Base-by-base conservation (phyloP, 2,797 vertebrate species). In the Phaenicophaeus curvirostris region DNA sequence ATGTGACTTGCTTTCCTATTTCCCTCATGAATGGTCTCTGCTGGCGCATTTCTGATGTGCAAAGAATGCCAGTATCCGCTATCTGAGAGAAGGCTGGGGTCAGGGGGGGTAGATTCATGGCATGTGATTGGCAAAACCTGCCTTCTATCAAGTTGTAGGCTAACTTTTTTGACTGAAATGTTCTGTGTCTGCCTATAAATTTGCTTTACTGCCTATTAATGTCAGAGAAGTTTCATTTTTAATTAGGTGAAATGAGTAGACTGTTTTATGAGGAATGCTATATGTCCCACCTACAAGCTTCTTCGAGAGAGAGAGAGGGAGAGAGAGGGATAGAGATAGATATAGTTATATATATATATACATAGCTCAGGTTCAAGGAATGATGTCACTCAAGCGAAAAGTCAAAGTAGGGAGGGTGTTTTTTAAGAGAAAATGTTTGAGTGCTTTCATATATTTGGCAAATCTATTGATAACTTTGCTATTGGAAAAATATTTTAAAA, bases 121-220 rank as follows among this genome's bases (percentile, higher is more conserved):
- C 98, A 98, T 98, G 97, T 98, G 98, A 98, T 98, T 98, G 98
- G 98, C 98, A 98, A 98, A 98, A 98, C 78, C 96, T 98, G 96
- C 96, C 97, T 98, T 97, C 98, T 97, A 93, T 98, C 97, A 98
- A 98, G 96, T 98, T 98, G 97, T 95, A 98, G 96, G 96, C 97
- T 98, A 98, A 98, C 97, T 98, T 98, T 98, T 98, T 97, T 98
- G 97, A 98, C 96, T 98, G 97, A 97, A 97, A 97, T 97, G 90
- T 97, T 97, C 96, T 93, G 90, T 96, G 97, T 97, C 97, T 98
- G 95, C 96, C 97, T 98, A 98, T 98, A 98, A 98, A 98, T 98
- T 97, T 96, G 79, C 92, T 98, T 98, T 98, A 98, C 95, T 98
- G 96, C 96, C 98, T 97, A 96, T 98, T 98, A 98, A 98, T 98